These are phyloP conservation scores for Heteropelma amictum DNA, from an alignment of 2,888 invertebrate species.

Conservation along the genomic window DNA sequence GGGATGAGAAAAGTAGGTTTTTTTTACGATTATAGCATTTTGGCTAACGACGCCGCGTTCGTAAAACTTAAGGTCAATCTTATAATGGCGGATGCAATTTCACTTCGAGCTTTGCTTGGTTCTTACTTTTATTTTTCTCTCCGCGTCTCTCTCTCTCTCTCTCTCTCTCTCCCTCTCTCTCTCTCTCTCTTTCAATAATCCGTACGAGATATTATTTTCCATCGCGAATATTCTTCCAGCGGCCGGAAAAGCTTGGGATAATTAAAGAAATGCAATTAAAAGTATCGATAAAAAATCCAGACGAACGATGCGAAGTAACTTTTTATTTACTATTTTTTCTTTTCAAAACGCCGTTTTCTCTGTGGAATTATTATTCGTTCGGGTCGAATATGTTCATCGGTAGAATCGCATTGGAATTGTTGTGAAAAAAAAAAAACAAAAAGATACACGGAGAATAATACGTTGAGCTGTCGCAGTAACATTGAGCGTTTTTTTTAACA, in stretches of 20 bases:
- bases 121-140: no score
- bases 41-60: slow-evolving; percentile 69
- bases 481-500: slow-evolving; percentile 40
- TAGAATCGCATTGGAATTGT: not conserved
- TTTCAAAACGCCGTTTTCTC: not conserved
- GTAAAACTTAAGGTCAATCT: slow-evolving; percentile 72
- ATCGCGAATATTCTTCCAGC: slow-evolving; percentile 2
- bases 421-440: not conserved
- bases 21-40: slow-evolving; percentile 60
- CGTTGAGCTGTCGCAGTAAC: slow-evolving; percentile 47
- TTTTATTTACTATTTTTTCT: not conserved
- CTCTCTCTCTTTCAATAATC: slow-evolving; percentile 40
- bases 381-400: no score
- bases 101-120: slow-evolving; percentile 39
- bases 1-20: slow-evolving; percentile 8
- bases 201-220: slow-evolving; percentile 16
- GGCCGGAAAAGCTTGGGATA: not conserved
- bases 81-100: slow-evolving; percentile 69
- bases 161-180: no score
- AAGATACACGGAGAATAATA: not conserved
- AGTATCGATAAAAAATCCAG: slow-evolving; percentile 23
- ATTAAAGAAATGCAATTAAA: slow-evolving; percentile 22
- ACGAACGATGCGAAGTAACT: slow-evolving; percentile 10
- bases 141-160: no score
- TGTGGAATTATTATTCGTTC: not conserved